phyloP scores from a whole-genome alignment of 2,113 vertebrate genomes.

The Callopanchax toddi region DNA sequence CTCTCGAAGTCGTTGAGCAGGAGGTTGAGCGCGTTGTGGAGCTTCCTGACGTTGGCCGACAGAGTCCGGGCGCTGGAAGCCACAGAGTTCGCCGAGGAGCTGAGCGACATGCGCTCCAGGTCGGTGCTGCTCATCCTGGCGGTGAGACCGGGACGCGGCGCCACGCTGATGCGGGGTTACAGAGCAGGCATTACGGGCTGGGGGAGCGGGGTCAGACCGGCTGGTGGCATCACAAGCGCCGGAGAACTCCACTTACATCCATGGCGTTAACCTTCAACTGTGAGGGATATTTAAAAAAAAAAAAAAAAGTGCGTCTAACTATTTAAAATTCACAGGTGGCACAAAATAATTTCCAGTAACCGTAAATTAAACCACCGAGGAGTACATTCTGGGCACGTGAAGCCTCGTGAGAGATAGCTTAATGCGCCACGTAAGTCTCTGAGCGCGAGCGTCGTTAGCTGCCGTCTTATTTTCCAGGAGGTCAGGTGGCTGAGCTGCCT shows the following conservation, averaged over 20 bases:
- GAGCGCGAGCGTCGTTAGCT: constrained; percentile 50
- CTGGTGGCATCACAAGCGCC: constrained; percentile 47
- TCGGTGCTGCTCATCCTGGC: constrained; percentile 86
- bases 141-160: constrained; percentile 60
- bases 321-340: constrained; percentile 5
- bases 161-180: constrained; percentile 54
- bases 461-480: constrained; percentile 56
- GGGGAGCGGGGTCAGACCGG: constrained; percentile 44
- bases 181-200: constrained; percentile 36
- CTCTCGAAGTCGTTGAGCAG: constrained; percentile 91
- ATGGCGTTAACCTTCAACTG: constrained; percentile 17
- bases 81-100: constrained; percentile 88
- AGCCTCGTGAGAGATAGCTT: constrained; percentile 26
- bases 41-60: constrained; percentile 92
- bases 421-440: constrained; percentile 28
- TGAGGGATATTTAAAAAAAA: no score
- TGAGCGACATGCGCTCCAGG: constrained; percentile 88
- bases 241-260: constrained; percentile 27
- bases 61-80: constrained; percentile 86
- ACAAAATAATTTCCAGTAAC: constrained; percentile 24
- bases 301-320: neutral
- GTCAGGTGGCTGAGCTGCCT: constrained; percentile 68
- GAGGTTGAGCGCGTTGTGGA: constrained; percentile 92
- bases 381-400: neutral
- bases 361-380: constrained; percentile 3